Percentiles rank a stretch among this genome's conserved stretches.
Conservation (phyloP, 1,140 invertebrate genomes). For the Drosophila sp. region DNA sequence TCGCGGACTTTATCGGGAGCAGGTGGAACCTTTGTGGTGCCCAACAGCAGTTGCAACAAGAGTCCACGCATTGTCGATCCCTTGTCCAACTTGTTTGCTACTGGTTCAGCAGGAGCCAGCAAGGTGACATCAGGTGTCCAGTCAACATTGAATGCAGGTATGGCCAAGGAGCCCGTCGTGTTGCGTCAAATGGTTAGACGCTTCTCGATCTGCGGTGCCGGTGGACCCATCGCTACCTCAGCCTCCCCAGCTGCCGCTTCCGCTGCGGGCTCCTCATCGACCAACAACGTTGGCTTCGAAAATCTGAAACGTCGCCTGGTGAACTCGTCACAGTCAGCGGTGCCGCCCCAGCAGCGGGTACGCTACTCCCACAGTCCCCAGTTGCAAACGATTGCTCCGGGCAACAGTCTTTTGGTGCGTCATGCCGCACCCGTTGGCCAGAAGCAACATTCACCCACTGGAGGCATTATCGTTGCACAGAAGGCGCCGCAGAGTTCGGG, state of each 20-base stretch:
- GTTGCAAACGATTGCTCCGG: constrained; percentile 6
- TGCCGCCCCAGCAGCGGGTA: constrained; percentile 40
- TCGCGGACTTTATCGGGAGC: neutral
- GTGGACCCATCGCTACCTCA: neutral
- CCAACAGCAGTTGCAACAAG: constrained; percentile 22
- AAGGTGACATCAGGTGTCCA: neutral
- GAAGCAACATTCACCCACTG: constrained; percentile 40
- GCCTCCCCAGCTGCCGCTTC: neutral
- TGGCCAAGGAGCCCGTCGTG: constrained; percentile 17
- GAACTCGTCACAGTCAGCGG: neutral
- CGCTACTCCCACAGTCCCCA: constrained; percentile 42
- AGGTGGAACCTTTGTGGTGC: constrained; percentile 10
- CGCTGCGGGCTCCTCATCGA: neutral
- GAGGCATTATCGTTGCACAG: constrained; percentile 15
- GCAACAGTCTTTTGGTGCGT: constrained; percentile 42
- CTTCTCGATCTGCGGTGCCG: constrained; percentile 58
- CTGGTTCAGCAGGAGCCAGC: neutral
- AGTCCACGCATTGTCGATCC: constrained; percentile 5
- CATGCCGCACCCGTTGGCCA: neutral
- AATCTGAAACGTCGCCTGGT: constrained; percentile 53
- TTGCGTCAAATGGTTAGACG: constrained; percentile 51
- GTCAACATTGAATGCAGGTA: neutral
- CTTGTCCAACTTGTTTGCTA: neutral
- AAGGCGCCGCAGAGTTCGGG: constrained; percentile 57
- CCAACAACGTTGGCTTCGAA: neutral